phyloP scores from a whole-genome alignment of 92 coral and sea anemone genomes.

The Isaurus tuberculatus region DNA sequence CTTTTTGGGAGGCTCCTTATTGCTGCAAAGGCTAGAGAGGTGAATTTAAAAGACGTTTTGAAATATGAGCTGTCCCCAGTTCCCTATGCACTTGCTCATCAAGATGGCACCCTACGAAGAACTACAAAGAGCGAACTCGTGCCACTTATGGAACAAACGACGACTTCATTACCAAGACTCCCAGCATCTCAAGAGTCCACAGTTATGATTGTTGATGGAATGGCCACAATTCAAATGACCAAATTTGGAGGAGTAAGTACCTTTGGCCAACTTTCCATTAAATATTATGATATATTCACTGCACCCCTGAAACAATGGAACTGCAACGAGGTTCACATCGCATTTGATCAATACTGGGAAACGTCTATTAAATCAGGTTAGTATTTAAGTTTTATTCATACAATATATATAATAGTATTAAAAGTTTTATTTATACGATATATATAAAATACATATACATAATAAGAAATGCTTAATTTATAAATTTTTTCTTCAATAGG shows the following conservation, averaged over 20 bases:
- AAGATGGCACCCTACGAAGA: slow-evolving; percentile 52
- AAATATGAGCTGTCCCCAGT: slow-evolving; percentile 53
- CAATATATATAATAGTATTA: too few species aligned
- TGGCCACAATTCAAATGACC: slow-evolving; percentile 55
- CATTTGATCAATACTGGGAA: slow-evolving; percentile 63
- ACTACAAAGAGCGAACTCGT: slow-evolving; percentile 11
- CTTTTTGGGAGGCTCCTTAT: slow-evolving; percentile 38
- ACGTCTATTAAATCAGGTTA: slow-evolving; percentile 60
- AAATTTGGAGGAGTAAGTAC: slow-evolving; percentile 58
- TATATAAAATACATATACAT: too few species aligned
- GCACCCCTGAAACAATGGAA: not conserved
- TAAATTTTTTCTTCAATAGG: not conserved
- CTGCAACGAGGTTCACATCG: slow-evolving; percentile 51
- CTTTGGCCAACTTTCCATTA: slow-evolving; percentile 56
- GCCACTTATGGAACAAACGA: slow-evolving; percentile 16
- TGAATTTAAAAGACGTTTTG: slow-evolving; percentile 38
- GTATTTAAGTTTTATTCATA: not conserved
- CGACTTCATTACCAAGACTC: slow-evolving; percentile 26
- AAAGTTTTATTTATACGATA: too few species aligned
- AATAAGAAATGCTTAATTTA: not conserved
- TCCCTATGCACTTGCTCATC: slow-evolving; percentile 44
- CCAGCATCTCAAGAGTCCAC: not conserved
- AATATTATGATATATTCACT: slow-evolving; percentile 37
- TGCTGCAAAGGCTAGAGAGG: slow-evolving; percentile 41
- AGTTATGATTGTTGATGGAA: slow-evolving; percentile 38